Conservation (phyloP, 2,797 vertebrate genomes). For the Falco naumanni region DNA sequence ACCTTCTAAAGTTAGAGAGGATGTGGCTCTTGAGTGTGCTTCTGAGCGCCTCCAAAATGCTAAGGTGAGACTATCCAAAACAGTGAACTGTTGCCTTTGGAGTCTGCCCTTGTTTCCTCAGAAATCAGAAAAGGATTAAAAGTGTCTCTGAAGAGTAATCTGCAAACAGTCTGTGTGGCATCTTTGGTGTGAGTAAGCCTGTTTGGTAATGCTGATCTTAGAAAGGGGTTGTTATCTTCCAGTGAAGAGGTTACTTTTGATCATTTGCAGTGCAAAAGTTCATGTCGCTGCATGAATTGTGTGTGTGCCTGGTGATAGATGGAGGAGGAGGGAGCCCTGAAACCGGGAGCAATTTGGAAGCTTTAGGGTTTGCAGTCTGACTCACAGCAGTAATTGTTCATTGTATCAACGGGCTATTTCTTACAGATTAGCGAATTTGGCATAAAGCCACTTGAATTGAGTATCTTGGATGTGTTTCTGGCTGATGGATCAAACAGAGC, state of each 20-base stretch:
- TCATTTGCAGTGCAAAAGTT: neutral
- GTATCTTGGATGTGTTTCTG: neutral
- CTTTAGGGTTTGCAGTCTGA: neutral
- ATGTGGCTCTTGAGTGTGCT: neutral
- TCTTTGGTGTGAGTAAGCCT: constrained; percentile 6
- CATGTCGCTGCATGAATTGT: neutral
- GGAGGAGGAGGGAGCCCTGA: neutral
- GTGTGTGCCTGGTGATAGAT: neutral
- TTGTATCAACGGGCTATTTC: neutral
- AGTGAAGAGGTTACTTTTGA: constrained; percentile 5
- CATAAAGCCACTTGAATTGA: neutral
- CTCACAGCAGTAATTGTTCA: neutral
- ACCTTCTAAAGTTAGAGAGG: neutral
- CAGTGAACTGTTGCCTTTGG: neutral
- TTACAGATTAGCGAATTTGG: neutral
- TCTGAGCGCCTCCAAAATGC: neutral
- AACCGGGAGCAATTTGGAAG: neutral
- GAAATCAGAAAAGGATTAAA: neutral
- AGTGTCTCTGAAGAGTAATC: neutral
- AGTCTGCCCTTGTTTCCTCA: neutral
- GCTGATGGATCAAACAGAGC: neutral
- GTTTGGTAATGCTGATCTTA: neutral
- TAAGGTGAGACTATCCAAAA: neutral
- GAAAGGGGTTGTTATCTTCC: neutral
- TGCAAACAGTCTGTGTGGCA: neutral